Percentiles rank a stretch among this genome's conserved stretches.
Evolutionary conservation across 2,797 vertebrate species (phyloP).

Genomic region (Passerculus sandwichensis): DNA sequence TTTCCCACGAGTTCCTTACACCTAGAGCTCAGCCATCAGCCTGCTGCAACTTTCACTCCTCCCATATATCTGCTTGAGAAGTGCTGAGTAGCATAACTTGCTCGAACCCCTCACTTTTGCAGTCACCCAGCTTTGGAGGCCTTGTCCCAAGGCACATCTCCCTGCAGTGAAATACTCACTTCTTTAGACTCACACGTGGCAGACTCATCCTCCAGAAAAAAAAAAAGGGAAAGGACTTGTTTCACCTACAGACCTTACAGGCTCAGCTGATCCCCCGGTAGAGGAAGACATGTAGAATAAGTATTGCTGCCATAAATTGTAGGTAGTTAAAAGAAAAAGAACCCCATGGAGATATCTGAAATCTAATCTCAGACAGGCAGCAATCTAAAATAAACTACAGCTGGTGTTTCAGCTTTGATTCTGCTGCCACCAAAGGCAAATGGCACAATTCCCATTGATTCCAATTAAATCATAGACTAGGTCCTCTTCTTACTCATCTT

Average conservation of each 20-base stretch:
- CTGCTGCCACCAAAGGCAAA: slow-evolving; percentile 48
- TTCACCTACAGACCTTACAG: neutral
- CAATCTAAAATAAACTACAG: slow-evolving; percentile 56
- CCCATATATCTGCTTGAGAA: neutral
- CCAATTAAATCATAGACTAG: slow-evolving; percentile 23
- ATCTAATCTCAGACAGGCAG: slow-evolving; percentile 31
- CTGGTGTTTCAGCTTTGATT: slow-evolving; percentile 45
- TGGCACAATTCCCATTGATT: slow-evolving; percentile 52
- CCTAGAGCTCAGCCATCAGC: neutral
- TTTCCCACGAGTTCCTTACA: neutral
- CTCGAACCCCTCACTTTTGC: neutral
- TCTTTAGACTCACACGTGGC: neutral
- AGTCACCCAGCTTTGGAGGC: neutral
- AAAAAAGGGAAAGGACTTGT: neutral
- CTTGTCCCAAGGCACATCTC: neutral
- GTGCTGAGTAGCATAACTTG: neutral
- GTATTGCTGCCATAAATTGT: slow-evolving; percentile 5
- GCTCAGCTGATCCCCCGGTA: neutral
- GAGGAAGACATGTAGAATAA: neutral
- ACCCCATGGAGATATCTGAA: slow-evolving; percentile 23
- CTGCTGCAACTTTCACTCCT: neutral
- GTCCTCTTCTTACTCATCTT: slow-evolving; percentile 27
- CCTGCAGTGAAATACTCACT: neutral
- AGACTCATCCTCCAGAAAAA: neutral
- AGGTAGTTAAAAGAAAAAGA: slow-evolving; percentile 20